These are phyloP conservation scores for Pheosia gnoma DNA, from an alignment of 2,888 invertebrate species.

Conservation along the genomic window DNA sequence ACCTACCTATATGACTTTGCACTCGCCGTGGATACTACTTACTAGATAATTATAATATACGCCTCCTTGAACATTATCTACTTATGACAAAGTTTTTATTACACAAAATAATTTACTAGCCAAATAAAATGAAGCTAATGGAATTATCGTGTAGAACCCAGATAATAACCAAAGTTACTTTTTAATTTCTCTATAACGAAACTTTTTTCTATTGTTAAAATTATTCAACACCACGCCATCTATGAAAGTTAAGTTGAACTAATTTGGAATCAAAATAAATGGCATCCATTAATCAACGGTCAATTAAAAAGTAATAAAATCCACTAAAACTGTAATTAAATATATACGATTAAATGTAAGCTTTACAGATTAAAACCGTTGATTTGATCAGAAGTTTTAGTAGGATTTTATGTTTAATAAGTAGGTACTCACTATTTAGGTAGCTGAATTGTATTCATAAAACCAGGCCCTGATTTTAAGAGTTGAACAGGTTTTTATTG, in stretches of 20 bases:
- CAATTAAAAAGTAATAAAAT: constrained; percentile 22
- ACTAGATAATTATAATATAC: too few species aligned
- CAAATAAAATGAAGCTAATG: constrained; percentile 30
- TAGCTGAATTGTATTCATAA: too few species aligned
- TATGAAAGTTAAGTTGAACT: constrained; percentile 10
- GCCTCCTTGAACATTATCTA: neutral
- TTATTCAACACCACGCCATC: constrained; percentile 16
- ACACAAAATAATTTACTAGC: constrained; percentile 19
- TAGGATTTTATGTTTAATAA: too few species aligned
- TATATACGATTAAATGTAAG: constrained; percentile 10
- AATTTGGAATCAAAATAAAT: constrained; percentile 23
- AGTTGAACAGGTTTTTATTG: too few species aligned
- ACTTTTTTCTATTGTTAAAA: constrained; percentile 19
- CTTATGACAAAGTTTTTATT: constrained; percentile 5
- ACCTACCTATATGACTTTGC: too few species aligned
- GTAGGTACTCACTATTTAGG: too few species aligned
- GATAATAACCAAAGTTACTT: constrained; percentile 20
- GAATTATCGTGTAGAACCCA: constrained; percentile 30
- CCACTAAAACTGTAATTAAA: constrained; percentile 31
- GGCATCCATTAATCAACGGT: constrained; percentile 27
- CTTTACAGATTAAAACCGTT: too few species aligned
- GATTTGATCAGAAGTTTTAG: neutral
- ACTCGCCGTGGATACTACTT: too few species aligned
- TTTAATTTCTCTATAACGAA: constrained; percentile 19
- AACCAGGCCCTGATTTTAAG: too few species aligned